Evolutionary conservation across 1,140 invertebrate genomes (phyloP).

Genomic region (Elysia chlorotica): DNA sequence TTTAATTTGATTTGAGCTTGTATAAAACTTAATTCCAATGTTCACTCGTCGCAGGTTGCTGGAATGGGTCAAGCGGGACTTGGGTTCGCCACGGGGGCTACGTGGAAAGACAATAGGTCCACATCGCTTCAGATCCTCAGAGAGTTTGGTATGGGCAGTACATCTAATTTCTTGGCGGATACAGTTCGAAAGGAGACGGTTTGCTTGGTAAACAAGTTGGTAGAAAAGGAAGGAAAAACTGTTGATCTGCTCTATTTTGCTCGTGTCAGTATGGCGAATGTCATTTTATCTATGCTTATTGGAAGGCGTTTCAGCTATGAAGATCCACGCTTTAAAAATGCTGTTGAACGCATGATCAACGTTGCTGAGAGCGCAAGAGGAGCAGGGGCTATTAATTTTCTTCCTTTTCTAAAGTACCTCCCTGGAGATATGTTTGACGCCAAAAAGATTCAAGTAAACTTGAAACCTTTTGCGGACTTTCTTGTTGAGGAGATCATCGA

Average conservation of each 20-base stretch:
- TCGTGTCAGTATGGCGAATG: slow-evolving; percentile 27
- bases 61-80: slow-evolving; percentile 25
- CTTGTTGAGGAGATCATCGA: slow-evolving; percentile 4
- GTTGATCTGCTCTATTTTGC: slow-evolving; percentile 18
- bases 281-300: slow-evolving; percentile 33
- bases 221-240: slow-evolving; percentile 8
- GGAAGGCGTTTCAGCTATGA: slow-evolving; percentile 53
- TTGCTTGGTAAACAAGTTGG: slow-evolving; percentile 12
- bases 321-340: slow-evolving; percentile 46
- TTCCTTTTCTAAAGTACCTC: slow-evolving; percentile 28
- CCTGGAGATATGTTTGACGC: slow-evolving; percentile 29
- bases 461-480: too few relatives aligned
- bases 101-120: slow-evolving; percentile 83
- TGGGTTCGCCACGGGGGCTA: slow-evolving; percentile 70
- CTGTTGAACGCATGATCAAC: slow-evolving; percentile 10
- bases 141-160: slow-evolving; percentile 78
- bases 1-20: too few relatives aligned
- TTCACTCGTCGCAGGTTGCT: too few relatives aligned
- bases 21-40: too few relatives aligned
- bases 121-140: slow-evolving; percentile 75
- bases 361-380: background rate
- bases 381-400: slow-evolving; percentile 12
- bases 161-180: slow-evolving; percentile 70
- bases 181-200: slow-evolving; percentile 64
- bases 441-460: slow-evolving; percentile 22